Conservation (phyloP, 1,140 invertebrate genomes). For the Drosophila sulfurigaster region DNA sequence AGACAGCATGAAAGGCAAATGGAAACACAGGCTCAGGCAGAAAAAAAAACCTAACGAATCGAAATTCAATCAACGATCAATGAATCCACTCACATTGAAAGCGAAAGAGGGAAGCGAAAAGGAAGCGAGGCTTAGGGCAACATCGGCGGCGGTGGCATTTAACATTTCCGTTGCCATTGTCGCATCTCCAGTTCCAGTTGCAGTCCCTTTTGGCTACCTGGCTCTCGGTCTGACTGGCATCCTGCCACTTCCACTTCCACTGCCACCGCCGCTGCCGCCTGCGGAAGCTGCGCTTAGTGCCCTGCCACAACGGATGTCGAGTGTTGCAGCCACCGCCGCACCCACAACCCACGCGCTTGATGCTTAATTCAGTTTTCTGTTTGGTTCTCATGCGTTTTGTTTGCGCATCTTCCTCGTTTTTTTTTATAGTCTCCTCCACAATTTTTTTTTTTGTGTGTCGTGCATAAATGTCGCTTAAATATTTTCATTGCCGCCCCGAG, state of each 20-base stretch:
- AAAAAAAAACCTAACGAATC: conserved; percentile 58
- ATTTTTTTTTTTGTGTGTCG: neutral
- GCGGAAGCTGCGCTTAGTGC: conserved; percentile 64
- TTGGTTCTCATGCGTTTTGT: conserved; percentile 52
- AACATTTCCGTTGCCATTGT: conserved; percentile 76
- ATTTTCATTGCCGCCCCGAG: conserved; percentile 71
- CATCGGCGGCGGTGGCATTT: conserved; percentile 62
- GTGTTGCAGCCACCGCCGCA: conserved; percentile 40
- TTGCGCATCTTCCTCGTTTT: neutral
- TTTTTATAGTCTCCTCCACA: neutral
- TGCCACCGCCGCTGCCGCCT: conserved; percentile 23
- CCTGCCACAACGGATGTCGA: conserved; percentile 65
- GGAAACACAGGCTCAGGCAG: conserved; percentile 38
- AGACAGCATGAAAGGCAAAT: conserved; percentile 48
- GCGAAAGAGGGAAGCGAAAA: neutral
- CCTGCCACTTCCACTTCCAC: conserved; percentile 16
- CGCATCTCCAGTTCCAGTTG: conserved; percentile 41
- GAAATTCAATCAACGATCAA: conserved; percentile 83
- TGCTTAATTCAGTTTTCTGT: conserved; percentile 75
- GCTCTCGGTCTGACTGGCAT: conserved; percentile 35
- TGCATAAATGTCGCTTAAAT: conserved; percentile 70
- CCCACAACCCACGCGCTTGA: conserved; percentile 18
- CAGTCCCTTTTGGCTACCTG: conserved; percentile 31
- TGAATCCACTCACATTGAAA: conserved; percentile 54
- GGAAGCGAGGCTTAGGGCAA: conserved; percentile 4